Evolutionary conservation across 2,113 vertebrate species (phyloP).

Genomic region (Lagopus muta): DNA sequence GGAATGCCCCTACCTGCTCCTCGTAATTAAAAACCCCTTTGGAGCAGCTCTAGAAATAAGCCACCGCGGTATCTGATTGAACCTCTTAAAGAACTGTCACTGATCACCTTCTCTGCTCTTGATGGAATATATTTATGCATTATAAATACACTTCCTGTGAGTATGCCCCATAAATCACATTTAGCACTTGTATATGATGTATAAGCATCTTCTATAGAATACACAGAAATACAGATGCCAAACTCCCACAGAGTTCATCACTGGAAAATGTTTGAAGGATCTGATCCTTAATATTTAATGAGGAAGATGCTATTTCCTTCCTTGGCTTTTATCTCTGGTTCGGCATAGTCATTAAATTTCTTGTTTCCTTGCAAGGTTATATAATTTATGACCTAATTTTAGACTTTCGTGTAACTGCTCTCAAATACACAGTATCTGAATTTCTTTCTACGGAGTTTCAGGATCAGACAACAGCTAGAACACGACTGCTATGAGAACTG

Average conservation of each 20-base stretch:
- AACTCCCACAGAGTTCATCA: constrained; percentile 63
- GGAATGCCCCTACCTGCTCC: not conserved
- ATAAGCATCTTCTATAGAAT: constrained; percentile 63
- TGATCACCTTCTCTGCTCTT: constrained; percentile 56
- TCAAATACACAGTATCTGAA: not conserved
- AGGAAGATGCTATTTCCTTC: constrained; percentile 69
- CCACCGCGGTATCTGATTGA: constrained; percentile 51
- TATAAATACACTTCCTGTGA: constrained; percentile 55
- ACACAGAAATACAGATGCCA: constrained; percentile 61
- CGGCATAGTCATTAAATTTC: constrained; percentile 64
- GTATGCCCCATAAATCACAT: constrained; percentile 44
- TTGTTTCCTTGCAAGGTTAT: constrained; percentile 66
- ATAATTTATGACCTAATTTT: constrained; percentile 73
- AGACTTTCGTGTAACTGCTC: not conserved
- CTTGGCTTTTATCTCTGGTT: constrained; percentile 66
- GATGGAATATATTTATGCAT: constrained; percentile 56
- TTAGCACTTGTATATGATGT: constrained; percentile 42
- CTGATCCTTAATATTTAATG: constrained; percentile 71
- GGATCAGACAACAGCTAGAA: not conserved
- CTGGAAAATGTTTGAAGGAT: constrained; percentile 62
- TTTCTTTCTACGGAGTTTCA: not conserved
- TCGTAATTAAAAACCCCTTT: constrained; percentile 15
- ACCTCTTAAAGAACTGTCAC: constrained; percentile 51
- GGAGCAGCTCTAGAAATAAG: constrained; percentile 51
- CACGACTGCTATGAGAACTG: not conserved